phyloP scores from a whole-genome alignment of 2,888 invertebrate species.

The Lathronympha strigana region DNA sequence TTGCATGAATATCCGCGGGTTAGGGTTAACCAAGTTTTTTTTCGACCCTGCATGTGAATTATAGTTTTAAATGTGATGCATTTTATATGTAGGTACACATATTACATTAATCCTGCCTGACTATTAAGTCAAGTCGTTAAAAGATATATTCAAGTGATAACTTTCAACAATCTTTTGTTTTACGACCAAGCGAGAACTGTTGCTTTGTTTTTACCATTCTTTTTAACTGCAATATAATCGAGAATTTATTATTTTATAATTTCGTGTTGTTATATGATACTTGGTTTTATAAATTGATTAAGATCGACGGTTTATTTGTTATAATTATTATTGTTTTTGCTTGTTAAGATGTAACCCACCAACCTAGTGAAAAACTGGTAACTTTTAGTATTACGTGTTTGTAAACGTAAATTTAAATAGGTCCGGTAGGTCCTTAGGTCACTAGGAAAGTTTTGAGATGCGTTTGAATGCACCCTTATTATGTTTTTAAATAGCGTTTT shows the following conservation, averaged over 20 bases:
- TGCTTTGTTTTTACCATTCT: constrained; percentile 16
- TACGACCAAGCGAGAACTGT: constrained; percentile 11
- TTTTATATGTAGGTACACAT: background rate
- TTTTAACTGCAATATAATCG: constrained; percentile 23
- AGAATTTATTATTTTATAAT: constrained; percentile 25
- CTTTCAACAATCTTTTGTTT: constrained; percentile 17
- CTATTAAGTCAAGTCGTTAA: background rate
- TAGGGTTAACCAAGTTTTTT: no score
- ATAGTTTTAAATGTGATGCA: background rate
- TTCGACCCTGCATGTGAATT: no score
- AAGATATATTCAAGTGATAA: background rate
- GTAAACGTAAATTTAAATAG: no score
- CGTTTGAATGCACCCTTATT: no score
- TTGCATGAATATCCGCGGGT: no score
- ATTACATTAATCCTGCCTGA: background rate
- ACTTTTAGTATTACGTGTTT: no score
- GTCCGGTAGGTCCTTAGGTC: no score
- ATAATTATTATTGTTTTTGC: background rate
- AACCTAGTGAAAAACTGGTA: no score
- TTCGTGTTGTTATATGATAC: constrained; percentile 10
- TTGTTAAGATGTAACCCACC: background rate
- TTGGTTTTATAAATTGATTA: constrained; percentile 10
- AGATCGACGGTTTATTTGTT: constrained; percentile 7
- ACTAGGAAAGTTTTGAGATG: no score
- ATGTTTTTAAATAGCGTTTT: no score